Evolutionary conservation across 2,113 vertebrate genomes (phyloP).

Genomic region (Leucosticte australis): DNA sequence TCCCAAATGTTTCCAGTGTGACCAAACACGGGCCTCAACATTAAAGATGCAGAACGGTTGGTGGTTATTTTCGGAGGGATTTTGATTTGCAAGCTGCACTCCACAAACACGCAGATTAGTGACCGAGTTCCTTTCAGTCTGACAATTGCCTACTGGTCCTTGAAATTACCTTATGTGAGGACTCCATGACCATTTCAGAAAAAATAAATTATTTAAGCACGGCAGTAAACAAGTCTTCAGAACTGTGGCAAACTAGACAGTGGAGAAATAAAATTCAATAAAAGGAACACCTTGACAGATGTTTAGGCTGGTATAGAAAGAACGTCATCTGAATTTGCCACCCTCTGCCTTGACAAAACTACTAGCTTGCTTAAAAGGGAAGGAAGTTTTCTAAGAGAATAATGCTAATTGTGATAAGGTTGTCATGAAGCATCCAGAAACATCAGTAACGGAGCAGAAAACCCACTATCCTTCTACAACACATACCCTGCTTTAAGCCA

Average conservation of each 20-base stretch:
- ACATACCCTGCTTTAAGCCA: background rate
- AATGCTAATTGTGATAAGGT: background rate
- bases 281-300: background rate
- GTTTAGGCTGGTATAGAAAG: background rate
- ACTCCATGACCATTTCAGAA: background rate
- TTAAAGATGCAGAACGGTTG: background rate
- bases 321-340: background rate
- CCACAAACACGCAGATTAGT: background rate
- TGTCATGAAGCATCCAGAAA: background rate
- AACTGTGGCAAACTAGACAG: background rate
- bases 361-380: background rate
- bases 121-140: background rate
- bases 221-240: background rate
- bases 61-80: background rate
- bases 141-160: background rate
- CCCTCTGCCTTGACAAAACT: background rate
- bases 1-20: background rate
- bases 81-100: slow-evolving; percentile 22
- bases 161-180: background rate
- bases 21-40: background rate
- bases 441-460: background rate
- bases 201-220: background rate
- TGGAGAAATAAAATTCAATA: background rate
- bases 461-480: background rate
- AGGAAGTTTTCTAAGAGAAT: background rate